These are phyloP conservation scores for Anguilla obscura DNA, from an alignment of 2,797 vertebrate species.

Conservation along the genomic window DNA sequence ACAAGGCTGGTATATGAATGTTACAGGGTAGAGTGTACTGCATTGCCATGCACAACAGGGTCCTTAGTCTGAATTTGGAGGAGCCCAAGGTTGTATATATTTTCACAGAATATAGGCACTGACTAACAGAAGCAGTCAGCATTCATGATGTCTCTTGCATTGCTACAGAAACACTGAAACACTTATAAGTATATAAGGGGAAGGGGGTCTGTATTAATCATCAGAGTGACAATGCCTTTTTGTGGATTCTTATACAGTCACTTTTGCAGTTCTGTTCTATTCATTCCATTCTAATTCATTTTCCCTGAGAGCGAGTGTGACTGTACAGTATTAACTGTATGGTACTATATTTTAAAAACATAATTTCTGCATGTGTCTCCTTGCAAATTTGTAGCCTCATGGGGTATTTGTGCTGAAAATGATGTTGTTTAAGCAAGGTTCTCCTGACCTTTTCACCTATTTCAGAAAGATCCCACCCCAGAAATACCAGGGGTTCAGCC, in stretches of 20 bases:
- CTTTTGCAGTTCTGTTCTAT: background rate
- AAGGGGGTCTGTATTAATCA: background rate
- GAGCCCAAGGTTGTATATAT: background rate
- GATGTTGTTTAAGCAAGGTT: background rate
- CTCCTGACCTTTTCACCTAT: conserved; percentile 7
- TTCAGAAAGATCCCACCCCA: background rate
- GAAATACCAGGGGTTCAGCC: background rate
- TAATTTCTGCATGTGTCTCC: background rate
- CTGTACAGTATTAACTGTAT: background rate
- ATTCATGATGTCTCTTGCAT: background rate
- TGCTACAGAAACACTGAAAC: background rate
- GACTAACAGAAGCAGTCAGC: background rate
- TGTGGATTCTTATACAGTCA: background rate
- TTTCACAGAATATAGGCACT: background rate
- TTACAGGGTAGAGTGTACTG: background rate
- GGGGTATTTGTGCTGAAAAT: background rate
- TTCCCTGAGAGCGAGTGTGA: background rate
- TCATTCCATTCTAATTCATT: background rate
- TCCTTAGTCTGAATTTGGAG: background rate
- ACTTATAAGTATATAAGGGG: background rate
- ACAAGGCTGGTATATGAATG: too few species aligned
- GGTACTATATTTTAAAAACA: background rate
- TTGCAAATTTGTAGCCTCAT: background rate
- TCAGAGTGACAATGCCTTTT: too few species aligned
- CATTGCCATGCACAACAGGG: background rate